These are phyloP conservation scores for Drosophila athabasca DNA, from an alignment of 1,140 invertebrate species.

Conservation along the genomic window DNA sequence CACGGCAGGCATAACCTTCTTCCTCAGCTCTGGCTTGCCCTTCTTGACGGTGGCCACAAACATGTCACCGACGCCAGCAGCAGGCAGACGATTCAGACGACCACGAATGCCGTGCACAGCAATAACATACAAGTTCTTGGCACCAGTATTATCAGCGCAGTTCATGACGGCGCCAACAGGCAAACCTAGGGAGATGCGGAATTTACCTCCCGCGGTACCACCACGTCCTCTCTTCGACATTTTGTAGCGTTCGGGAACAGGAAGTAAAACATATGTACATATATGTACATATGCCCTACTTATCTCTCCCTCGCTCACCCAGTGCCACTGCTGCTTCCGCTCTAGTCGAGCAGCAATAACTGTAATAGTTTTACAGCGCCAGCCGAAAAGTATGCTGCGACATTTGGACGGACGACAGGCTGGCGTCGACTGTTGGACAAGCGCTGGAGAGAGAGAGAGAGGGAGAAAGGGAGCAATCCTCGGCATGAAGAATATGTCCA, in stretches of 20 bases:
- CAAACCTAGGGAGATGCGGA: slow-evolving; percentile 99
- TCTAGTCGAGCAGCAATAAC: slow-evolving; percentile 22
- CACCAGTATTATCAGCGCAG: slow-evolving; percentile 99
- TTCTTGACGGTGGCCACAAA: slow-evolving; percentile 99
- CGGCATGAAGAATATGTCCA: too few relatives aligned
- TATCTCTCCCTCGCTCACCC: not conserved
- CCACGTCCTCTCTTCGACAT: slow-evolving; percentile 91
- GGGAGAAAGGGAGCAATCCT: not conserved
- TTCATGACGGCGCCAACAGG: slow-evolving; percentile 99
- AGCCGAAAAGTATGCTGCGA: slow-evolving; percentile 74
- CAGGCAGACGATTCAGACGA: slow-evolving; percentile 97
- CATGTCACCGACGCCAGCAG: slow-evolving; percentile 99
- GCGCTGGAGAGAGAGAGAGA: slow-evolving; percentile 10
- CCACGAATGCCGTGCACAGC: slow-evolving; percentile 99
- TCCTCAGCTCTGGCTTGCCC: slow-evolving; percentile 99
- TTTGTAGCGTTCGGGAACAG: slow-evolving; percentile 77
- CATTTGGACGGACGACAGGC: slow-evolving; percentile 59
- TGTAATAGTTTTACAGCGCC: slow-evolving; percentile 72
- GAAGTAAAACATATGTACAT: too few relatives aligned
- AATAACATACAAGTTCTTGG: slow-evolving; percentile 99
- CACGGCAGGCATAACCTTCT: slow-evolving; percentile 99
- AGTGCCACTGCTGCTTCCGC: slow-evolving; percentile 10
- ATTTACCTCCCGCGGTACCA: slow-evolving; percentile 99
- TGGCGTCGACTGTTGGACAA: slow-evolving; percentile 71
- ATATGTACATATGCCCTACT: too few relatives aligned